Base-by-base conservation (phyloP, 2,113 vertebrate species). In the Columba livia region DNA sequence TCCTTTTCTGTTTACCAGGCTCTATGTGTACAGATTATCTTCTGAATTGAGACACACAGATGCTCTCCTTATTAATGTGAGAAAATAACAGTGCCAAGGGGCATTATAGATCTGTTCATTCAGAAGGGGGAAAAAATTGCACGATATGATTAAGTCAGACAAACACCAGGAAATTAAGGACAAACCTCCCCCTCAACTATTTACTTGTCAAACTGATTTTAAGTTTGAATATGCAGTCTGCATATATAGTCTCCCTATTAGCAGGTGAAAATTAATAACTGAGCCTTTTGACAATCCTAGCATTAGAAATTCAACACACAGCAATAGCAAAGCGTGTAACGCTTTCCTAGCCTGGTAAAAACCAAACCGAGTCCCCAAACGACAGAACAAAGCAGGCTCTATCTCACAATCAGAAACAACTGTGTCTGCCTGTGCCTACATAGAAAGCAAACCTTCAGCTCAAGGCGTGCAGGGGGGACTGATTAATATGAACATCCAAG, bases 361-460 rank as follows among this genome's bases (percentile, higher is more conserved):
- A 66, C 25, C 48, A 79, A 80, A 48, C 25, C 2, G 17, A 88
- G 86, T 80, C 79, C 53, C 83, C 51, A 62, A 96, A 80, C 61
- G 81, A 79, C 40, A 61, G 44, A 15, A 70, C 26, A 64, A 95
- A 97, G 81, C 72, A 95, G 95, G 60, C 47, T 53, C 66, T 18
- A 79, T 95, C 94, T 90, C 93, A 42, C 57, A 31, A 40, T 14
- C 75, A 62, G 56, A n/a, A 89, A 77, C 92, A 94, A 96, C 92
- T 19, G 54, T 6, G 11, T 65, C 86, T 78, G 58, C 62, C 14
- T 61, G 91, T 90, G 90, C 92, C 90, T 86, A 12, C 51, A 66
- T 62, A 69, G 93, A 94, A 93, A 95, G 92, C 91, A 75, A 66
- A 85, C 79, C 92, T 91, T 69, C 93, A 90, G 90, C 97, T 97